phyloP scores from a whole-genome alignment of 2,797 vertebrate species.

The Pantherophis vulpinus region DNA sequence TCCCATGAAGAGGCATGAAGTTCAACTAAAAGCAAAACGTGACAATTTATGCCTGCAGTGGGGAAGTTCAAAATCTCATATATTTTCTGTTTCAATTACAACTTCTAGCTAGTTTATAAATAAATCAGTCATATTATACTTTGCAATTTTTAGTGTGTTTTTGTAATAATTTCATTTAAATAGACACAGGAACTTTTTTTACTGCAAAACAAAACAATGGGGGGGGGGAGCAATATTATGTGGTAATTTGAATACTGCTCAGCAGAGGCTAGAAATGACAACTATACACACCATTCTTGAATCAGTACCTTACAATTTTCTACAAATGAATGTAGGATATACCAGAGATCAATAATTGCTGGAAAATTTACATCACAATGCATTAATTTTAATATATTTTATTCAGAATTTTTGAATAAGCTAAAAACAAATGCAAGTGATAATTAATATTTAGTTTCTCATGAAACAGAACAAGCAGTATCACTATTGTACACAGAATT shows the following conservation, averaged over 20 bases:
- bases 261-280: constrained; percentile 79
- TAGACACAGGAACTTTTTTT: constrained; percentile 84
- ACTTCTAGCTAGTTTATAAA: neutral
- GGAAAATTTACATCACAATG: constrained; percentile 74
- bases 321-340: constrained; percentile 75
- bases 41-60: neutral
- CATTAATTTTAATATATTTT: constrained; percentile 74
- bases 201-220: constrained; percentile 81
- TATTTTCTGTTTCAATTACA: neutral
- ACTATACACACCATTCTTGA: constrained; percentile 79
- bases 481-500: constrained; percentile 68
- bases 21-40: neutral
- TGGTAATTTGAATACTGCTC: constrained; percentile 78
- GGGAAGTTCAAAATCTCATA: neutral
- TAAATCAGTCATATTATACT: constrained; percentile 17
- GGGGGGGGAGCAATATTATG: constrained; percentile 75
- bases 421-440: constrained; percentile 73
- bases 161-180: constrained; percentile 89
- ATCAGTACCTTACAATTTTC: constrained; percentile 77
- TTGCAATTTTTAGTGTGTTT: constrained; percentile 37
- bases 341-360: constrained; percentile 75
- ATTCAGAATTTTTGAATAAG: constrained; percentile 72
- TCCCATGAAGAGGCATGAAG: neutral
- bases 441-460: constrained; percentile 76
- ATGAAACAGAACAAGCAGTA: constrained; percentile 61